Evolutionary conservation across 2,113 vertebrate species (phyloP).

Genomic region (Cygnus atratus): DNA sequence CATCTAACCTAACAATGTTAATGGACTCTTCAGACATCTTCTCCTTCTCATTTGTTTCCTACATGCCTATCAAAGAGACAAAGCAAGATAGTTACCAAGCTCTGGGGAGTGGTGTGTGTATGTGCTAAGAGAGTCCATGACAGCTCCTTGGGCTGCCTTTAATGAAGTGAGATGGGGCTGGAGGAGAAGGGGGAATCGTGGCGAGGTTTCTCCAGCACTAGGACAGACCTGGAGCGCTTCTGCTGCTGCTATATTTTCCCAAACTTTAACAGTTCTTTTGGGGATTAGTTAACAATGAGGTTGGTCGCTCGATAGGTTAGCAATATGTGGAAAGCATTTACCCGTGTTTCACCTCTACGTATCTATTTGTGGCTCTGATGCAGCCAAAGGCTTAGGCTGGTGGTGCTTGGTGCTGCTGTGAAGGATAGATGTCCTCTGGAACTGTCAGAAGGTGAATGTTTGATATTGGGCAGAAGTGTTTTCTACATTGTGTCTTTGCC

Average conservation of each 20-base stretch:
- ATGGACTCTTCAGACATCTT: constrained; percentile 77
- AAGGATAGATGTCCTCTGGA: constrained; percentile 46
- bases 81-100: constrained; percentile 68
- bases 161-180: constrained; percentile 33
- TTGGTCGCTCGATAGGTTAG: constrained; percentile 9
- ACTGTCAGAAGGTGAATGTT: constrained; percentile 53
- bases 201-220: background rate
- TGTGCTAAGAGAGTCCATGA: constrained; percentile 58
- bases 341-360: background rate
- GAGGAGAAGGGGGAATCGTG: background rate
- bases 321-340: constrained; percentile 33
- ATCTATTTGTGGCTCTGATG: background rate
- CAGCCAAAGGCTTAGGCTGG: background rate
- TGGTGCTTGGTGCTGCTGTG: background rate
- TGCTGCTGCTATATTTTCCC: constrained; percentile 39
- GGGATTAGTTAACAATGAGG: background rate
- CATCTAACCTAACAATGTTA: constrained; percentile 76
- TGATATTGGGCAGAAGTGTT: constrained; percentile 30
- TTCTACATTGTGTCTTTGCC: constrained; percentile 45
- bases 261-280: background rate
- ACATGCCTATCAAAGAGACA: constrained; percentile 76
- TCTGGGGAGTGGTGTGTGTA: constrained; percentile 69
- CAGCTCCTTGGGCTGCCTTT: constrained; percentile 66
- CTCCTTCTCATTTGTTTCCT: constrained; percentile 80
- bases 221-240: background rate